These are phyloP conservation scores for Sternarchorhynchus goeldii DNA, from an alignment of 2,797 vertebrate species.

Conservation along the genomic window DNA sequence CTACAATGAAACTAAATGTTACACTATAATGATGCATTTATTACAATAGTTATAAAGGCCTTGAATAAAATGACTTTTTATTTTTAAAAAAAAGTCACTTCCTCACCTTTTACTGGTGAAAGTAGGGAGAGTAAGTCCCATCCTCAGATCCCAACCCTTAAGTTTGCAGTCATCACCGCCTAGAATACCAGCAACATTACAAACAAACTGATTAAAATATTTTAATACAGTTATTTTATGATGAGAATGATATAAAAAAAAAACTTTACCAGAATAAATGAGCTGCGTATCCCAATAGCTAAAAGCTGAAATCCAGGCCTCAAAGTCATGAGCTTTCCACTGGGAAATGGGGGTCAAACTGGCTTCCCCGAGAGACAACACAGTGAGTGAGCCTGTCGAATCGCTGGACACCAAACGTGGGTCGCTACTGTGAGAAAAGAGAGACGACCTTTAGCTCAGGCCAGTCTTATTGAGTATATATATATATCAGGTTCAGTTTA, in stretches of 20 bases:
- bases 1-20: not conserved
- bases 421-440: constrained; percentile 67
- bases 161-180: constrained; percentile 93
- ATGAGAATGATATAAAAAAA: not conserved
- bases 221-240: not conserved
- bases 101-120: constrained; percentile 84
- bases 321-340: constrained; percentile 92
- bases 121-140: constrained; percentile 65
- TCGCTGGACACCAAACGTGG: constrained; percentile 87
- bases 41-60: constrained; percentile 70
- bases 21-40: not conserved
- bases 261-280: constrained; percentile 85
- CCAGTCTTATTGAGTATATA: not conserved
- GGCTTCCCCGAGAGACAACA: constrained; percentile 74
- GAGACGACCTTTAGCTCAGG: not conserved
- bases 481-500: not conserved
- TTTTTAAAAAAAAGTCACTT: fast-evolving
- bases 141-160: constrained; percentile 91
- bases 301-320: constrained; percentile 97
- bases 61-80: not conserved
- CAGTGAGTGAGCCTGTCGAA: constrained; percentile 84
- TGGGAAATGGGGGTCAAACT: constrained; percentile 71
- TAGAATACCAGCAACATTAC: constrained; percentile 58
- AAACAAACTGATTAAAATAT: not conserved
- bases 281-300: constrained; percentile 91